Conservation (phyloP, 2,888 invertebrate genomes). For the Erynnis tages region DNA sequence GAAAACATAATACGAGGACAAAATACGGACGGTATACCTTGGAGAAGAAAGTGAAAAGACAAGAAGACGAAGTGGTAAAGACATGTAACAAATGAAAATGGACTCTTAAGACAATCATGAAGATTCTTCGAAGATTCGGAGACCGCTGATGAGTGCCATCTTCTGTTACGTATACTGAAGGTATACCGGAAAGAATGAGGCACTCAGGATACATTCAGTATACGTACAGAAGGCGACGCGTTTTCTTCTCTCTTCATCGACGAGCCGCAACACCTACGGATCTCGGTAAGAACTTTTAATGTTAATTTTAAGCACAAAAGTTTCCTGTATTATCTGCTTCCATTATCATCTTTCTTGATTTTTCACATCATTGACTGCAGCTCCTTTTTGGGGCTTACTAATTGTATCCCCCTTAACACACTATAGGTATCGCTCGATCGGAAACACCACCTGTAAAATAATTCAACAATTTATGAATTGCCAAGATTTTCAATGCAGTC, state of each 20-base stretch:
- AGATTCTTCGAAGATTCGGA: slow-evolving; percentile 7
- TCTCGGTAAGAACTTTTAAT: slow-evolving; percentile 31
- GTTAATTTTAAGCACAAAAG: no score
- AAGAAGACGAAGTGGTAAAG: not conserved
- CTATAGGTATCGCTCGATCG: slow-evolving; percentile 55
- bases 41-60: no score
- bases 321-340: not conserved
- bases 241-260: slow-evolving; percentile 61
- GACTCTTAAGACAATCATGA: not conserved
- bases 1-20: no score
- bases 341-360: slow-evolving; percentile 17
- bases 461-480: slow-evolving; percentile 77
- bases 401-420: slow-evolving; percentile 45
- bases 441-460: slow-evolving; percentile 78
- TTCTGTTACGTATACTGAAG: slow-evolving; percentile 99
- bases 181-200: slow-evolving; percentile 98
- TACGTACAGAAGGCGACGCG: slow-evolving; percentile 97
- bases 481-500: slow-evolving; percentile 66
- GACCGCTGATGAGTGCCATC: slow-evolving; percentile 89
- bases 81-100: not conserved
- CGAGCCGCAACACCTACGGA: slow-evolving; percentile 12
- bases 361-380: slow-evolving; percentile 50
- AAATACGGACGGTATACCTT: no score
- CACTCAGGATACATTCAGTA: slow-evolving; percentile 99
- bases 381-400: slow-evolving; percentile 71